These are phyloP conservation scores for Oostethus manadensis DNA, from an alignment of 2,113 vertebrate genomes.

Conservation along the genomic window DNA sequence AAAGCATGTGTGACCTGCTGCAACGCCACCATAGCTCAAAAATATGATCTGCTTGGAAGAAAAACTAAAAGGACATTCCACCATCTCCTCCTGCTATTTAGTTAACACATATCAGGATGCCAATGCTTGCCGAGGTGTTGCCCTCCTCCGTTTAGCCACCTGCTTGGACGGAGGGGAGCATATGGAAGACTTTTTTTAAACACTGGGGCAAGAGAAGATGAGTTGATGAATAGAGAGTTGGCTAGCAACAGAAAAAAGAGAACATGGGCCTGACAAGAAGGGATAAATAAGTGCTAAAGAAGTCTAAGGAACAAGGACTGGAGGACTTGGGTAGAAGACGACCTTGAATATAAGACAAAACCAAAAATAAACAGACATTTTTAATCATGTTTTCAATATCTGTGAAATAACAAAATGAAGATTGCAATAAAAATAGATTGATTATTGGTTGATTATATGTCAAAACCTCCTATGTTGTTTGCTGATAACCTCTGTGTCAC, in stretches of 20 bases:
- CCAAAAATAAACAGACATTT: too few species aligned
- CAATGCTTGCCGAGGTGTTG: slow-evolving; percentile 35
- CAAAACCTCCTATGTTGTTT: too few species aligned
- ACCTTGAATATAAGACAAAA: too few species aligned
- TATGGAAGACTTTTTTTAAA: slow-evolving; percentile 52
- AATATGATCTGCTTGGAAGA: too few species aligned
- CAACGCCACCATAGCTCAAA: slow-evolving; percentile 31
- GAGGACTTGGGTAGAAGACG: too few species aligned
- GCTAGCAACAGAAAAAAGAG: not conserved
- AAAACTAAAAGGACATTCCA: slow-evolving; percentile 27
- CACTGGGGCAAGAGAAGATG: slow-evolving; percentile 23
- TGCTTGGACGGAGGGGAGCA: slow-evolving; percentile 50
- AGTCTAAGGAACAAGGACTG: too few species aligned
- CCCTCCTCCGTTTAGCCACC: slow-evolving; percentile 57
- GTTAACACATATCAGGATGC: slow-evolving; percentile 10
- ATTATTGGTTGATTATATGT: too few species aligned
- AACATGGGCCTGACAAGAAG: not conserved
- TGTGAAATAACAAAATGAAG: too few species aligned
- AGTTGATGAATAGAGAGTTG: slow-evolving; percentile 4
- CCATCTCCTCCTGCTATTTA: slow-evolving; percentile 2
- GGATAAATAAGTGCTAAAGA: not conserved
- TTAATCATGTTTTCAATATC: too few species aligned
- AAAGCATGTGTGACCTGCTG: slow-evolving; percentile 17
- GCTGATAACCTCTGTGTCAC: too few species aligned
- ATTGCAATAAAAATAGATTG: too few species aligned